Evolutionary conservation across 2,113 vertebrate genomes (phyloP), one percentile per base, ranked within the genome.

Genomic region (Cisticola juncidis): DNA sequence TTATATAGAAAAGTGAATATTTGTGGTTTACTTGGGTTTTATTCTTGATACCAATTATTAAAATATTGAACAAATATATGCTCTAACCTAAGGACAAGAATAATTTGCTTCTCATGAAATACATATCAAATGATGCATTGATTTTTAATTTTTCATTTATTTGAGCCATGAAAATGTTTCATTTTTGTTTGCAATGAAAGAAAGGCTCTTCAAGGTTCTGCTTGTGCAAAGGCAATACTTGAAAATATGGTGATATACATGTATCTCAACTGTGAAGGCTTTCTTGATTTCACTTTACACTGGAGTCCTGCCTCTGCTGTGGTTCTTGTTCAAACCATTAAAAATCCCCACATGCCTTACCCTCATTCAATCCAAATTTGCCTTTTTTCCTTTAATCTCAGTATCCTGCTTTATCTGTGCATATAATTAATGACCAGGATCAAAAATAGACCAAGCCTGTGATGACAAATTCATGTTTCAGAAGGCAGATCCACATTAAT

Each of bases 331-430:
- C 21, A 73, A 84, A 77, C n/a, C 16, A 5, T 72, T 66, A 69
- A 68, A 73, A 28, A 36, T 12, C 23, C 3, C 21, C 6, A 38
- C 64, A 64, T 3, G 5, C 56, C 18, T 57, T 79, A 47, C 18
- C 8, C 69, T 94, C 24, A 47, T 62, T 81, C 60, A 84, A 48
- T n/a, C 81, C 36, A 60, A 76, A 85, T 94, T 81, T 81, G 81
- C 20, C 69, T 87, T 86, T 85, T 25, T 89, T 89, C 60, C 51
- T 96, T 96, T 90, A 81, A 64, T 90, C 92, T 79, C n/a, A 51
- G 28, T 74, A 21, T 68, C 57, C 28, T 74, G 9, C 78, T 89
- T 89, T 61, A 92, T 89, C 84, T 68, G 53, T 76, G 65, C 29
- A 2, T 70, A 9, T 84, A 78, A 86, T 89, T 90, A 90, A 95